Base-by-base conservation (phyloP, 2,113 vertebrate species). In the Aspiorhynchus laticeps region DNA sequence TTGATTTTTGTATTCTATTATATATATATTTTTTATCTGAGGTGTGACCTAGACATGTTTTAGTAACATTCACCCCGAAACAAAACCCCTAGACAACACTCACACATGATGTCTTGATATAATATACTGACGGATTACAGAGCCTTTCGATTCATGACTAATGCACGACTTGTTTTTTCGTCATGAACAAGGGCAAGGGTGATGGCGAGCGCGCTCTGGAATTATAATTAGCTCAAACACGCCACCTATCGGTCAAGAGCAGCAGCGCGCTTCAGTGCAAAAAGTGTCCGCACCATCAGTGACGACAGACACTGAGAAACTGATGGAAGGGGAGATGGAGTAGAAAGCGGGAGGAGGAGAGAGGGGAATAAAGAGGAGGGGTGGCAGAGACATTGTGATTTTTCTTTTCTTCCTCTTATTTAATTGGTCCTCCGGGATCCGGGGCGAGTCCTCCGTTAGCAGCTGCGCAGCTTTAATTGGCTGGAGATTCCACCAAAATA, bases 401-500 rank as follows among this genome's bases (percentile, higher is more conserved):
- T 85, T 83, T 88, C 85, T 87, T 85, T 75, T 28, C 48, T 67
- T 43, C 53, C 84, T 87, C 84, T 87, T 84, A 86, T 91, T 88
- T 91, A 91, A 92, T 92, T 92, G 90, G 90, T 91, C 91, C 91
- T 65, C 73, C 10, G 91, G 91, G 91, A 91, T 28, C 28, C 73
- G 69, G 89, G 77, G 83, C 84, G 81, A 88, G 82, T 88, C 86
- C 84, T 91, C 84, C 77, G 69, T 78, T 61, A 84, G 85, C 80
- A 86, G 80, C 87, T 86, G 90, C 88, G 85, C 73, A 15, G 63
- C 51, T 90, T 90, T 90, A 91, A 90, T 91, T 91, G 89, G 89
- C 85, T 88, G 83, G 84, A 88, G 78, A 91, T 80, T 88, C 84
- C 83, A 89, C 85, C 84, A 88, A 87, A 88, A 90, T 63, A 88